Percentiles rank a stretch among this genome's conserved stretches.
phyloP scores from a whole-genome alignment of 1,140 invertebrate genomes.

The Drosophila mauritiana region DNA sequence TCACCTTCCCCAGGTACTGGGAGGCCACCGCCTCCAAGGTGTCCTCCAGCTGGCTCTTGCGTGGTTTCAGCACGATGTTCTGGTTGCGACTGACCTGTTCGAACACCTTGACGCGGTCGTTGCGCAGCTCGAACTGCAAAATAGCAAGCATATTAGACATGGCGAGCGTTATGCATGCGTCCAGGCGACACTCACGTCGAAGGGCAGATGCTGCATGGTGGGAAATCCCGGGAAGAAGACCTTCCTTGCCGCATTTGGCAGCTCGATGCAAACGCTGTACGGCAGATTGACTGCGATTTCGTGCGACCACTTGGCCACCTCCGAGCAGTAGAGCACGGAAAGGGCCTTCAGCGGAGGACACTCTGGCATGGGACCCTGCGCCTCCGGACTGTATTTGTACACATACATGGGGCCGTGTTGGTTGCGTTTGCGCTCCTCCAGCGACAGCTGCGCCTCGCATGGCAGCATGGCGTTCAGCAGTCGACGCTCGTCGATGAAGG shows the following conservation, averaged over 20 bases:
- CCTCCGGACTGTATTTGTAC: constrained; percentile 87
- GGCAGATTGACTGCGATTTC: constrained; percentile 87
- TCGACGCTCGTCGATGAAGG: constrained; percentile 95
- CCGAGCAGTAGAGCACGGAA: constrained; percentile 64
- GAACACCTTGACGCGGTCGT: constrained; percentile 94
- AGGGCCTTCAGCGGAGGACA: constrained; percentile 55
- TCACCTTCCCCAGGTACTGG: constrained; percentile 89
- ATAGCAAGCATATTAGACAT: constrained; percentile 2
- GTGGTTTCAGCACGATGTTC: constrained; percentile 91
- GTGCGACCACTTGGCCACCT: constrained; percentile 85
- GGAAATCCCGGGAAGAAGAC: constrained; percentile 96
- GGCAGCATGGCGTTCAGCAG: constrained; percentile 92
- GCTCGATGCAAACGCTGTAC: constrained; percentile 90
- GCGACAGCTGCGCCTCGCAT: constrained; percentile 88
- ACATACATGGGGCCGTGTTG: constrained; percentile 93
- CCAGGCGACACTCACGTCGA: constrained; percentile 86
- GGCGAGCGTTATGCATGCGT: neutral
- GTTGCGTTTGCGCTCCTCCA: constrained; percentile 92
- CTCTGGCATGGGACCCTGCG: constrained; percentile 47
- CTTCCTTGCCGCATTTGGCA: constrained; percentile 89
- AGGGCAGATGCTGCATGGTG: constrained; percentile 92
- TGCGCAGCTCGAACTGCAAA: constrained; percentile 86
- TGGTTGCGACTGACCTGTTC: constrained; percentile 91
- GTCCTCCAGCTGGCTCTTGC: constrained; percentile 73
- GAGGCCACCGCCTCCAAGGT: constrained; percentile 86